Conservation (phyloP, 2,797 vertebrate species). For the Ataeniobius toweri region DNA sequence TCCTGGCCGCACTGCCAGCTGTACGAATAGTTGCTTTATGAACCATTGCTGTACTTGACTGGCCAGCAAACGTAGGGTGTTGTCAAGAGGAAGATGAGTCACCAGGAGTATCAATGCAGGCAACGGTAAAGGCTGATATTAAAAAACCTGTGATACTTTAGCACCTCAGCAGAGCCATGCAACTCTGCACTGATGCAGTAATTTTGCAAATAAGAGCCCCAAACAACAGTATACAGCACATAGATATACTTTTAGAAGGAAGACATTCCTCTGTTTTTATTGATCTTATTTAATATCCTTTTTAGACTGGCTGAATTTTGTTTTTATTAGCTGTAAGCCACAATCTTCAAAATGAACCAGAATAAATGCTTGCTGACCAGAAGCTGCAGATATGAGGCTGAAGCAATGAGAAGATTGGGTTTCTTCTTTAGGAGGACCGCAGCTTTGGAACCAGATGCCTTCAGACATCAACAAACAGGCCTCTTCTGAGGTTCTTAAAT, state of each 20-base stretch:
- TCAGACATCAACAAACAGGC: too few relatives aligned
- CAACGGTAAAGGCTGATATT: background rate
- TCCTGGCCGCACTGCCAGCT: background rate
- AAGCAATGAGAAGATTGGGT: background rate
- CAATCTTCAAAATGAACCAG: background rate
- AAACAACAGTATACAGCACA: background rate
- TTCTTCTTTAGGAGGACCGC: background rate
- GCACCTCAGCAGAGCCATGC: background rate
- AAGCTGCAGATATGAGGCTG: background rate
- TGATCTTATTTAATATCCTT: background rate
- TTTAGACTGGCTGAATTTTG: background rate
- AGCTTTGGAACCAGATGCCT: too few relatives aligned
- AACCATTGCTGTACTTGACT: background rate
- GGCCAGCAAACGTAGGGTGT: background rate
- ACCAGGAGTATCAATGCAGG: background rate
- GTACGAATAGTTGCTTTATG: background rate
- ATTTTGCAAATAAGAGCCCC: background rate
- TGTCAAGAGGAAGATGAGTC: background rate
- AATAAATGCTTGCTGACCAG: background rate
- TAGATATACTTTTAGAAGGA: background rate
- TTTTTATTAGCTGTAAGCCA: background rate
- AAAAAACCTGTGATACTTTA: background rate
- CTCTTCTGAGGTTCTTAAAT: too few relatives aligned
- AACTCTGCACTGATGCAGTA: background rate
- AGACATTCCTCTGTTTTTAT: background rate